Evolutionary conservation across 2,113 vertebrate genomes (phyloP).

Genomic region (Martes martes): DNA sequence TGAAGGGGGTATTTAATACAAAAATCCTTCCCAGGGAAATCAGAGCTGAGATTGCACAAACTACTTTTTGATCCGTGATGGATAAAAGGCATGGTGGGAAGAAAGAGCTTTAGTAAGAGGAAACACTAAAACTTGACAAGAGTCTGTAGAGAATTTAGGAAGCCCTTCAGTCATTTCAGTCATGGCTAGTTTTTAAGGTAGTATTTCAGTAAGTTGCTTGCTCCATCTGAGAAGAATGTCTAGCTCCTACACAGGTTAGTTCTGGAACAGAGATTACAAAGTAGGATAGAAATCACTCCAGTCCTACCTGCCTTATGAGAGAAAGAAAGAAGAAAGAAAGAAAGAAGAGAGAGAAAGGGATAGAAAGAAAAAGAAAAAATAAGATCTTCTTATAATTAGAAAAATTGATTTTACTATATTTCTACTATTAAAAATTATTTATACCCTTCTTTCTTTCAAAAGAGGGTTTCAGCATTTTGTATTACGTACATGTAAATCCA

Average conservation of each 20-base stretch:
- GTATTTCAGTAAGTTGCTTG: not conserved
- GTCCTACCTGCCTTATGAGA: not conserved
- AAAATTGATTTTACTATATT: not conserved
- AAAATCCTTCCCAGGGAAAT: not conserved
- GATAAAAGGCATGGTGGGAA: not conserved
- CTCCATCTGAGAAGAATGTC: not conserved
- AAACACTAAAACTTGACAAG: not conserved
- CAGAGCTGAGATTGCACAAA: not conserved
- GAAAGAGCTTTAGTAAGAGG: not conserved
- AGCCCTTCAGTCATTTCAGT: not conserved
- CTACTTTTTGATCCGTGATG: not conserved
- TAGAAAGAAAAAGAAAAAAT: too few species aligned
- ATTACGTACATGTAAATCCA: not conserved
- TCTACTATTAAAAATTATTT: not conserved
- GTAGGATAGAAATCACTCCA: not conserved
- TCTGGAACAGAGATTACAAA: not conserved
- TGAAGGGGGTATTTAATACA: not conserved
- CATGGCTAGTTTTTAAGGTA: not conserved
- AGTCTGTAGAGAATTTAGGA: not conserved
- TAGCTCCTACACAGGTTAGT: not conserved
- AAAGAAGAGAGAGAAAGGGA: too few species aligned
- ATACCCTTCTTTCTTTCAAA: not conserved
- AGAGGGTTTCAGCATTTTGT: not conserved
- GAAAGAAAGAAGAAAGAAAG: not conserved
- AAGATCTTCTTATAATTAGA: not conserved